Evolutionary conservation across 2,888 invertebrate genomes (phyloP), one percentile per base, ranked within the genome.

Genomic region (Glaucopsyche alexis): DNA sequence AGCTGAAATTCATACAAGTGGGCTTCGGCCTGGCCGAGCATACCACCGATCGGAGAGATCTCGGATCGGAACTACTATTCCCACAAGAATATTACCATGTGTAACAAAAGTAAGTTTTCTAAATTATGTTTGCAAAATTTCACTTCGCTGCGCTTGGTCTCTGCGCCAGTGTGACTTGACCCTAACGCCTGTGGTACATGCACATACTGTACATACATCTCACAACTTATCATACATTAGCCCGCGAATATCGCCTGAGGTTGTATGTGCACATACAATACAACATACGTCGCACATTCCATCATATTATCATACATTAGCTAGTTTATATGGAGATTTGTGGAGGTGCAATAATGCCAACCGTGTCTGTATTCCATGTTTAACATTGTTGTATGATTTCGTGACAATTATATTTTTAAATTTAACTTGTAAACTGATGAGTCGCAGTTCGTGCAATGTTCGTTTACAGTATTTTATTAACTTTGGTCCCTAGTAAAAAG

Each of bases 271-370:
- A 38, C 11, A 19, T 29, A 29, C 29, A 29, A 29, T 19, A 55
- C 60, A 14, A 29, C 14, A 38, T 60, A 38, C 60, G 29, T 60
- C 29, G 14, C 29, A 60, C 60, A 38, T 60, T 29, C 60, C 14
- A 60, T 60, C 60, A 60, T 60, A 60, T 60, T 29, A 60, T 29
- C 60, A 60, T 60, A 29, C 38, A 60, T 60, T 60, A 29, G 29
- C 60, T 13, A 13, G 60, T 60, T 60, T 60, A 14, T 60, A 60
- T 60, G 60, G 29, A 60, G 60, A 60, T 60, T 29, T 60, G 60
- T 60, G 13, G 60, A 38, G 13, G 29, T 60, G 60, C 60, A 60
- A 60, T 60, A 13, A 29, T 60, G 29, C 29, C 29, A 13, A 60
- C 11, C 13, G 29, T 55, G 11, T 11, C 9, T 16, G 16, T 4